Conservation (phyloP, 2,113 vertebrate genomes). For the Coturnix japonica region DNA sequence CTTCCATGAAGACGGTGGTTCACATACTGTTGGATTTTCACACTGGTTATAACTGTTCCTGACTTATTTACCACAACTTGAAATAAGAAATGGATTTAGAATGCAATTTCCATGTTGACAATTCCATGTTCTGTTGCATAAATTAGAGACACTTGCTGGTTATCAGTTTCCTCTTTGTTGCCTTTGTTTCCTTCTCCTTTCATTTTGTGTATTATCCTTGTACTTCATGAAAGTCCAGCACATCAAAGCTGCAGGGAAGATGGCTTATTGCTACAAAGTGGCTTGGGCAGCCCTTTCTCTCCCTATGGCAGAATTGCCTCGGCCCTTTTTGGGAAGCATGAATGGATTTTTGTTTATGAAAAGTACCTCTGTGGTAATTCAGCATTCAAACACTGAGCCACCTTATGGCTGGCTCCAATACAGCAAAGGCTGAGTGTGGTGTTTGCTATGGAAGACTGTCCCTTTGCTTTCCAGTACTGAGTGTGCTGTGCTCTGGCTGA, state of each 20-base stretch:
- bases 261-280: background rate
- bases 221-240: background rate
- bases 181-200: background rate
- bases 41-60: background rate
- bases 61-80: background rate
- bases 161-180: background rate
- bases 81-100: background rate
- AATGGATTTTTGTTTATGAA: background rate
- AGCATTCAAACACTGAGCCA: rapidly evolving
- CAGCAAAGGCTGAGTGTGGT: rapidly evolving
- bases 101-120: background rate
- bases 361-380: background rate
- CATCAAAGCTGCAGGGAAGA: background rate
- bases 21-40: background rate
- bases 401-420: rapidly evolving
- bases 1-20: background rate
- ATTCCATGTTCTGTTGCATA: background rate
- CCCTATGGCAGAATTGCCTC: background rate
- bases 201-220: background rate
- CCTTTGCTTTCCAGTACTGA: background rate
- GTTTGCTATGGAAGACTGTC: rapidly evolving
- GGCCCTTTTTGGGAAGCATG: background rate
- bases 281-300: background rate
- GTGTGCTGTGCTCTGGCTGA: background rate
- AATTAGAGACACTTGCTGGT: background rate